Conservation (phyloP, 2,113 vertebrate genomes). For the Poecile atricapillus region DNA sequence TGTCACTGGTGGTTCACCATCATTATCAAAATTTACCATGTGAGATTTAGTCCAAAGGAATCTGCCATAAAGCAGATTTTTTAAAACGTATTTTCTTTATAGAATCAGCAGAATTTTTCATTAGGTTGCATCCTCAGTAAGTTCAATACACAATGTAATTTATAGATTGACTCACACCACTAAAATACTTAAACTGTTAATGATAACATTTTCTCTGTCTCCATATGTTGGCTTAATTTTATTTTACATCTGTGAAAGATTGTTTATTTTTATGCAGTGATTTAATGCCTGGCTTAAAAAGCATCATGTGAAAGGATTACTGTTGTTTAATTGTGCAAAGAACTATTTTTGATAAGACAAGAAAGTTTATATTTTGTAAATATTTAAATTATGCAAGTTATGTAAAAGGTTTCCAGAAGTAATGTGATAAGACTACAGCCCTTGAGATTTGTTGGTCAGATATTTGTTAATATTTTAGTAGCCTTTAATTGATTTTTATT, state of each 20-base stretch:
- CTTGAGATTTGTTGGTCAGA: slow-evolving; percentile 24
- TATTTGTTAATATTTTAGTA: slow-evolving; percentile 17
- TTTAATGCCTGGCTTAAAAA: slow-evolving; percentile 47
- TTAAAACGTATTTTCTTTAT: not conserved
- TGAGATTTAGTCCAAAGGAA: not conserved
- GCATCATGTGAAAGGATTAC: slow-evolving; percentile 35
- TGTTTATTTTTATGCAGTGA: slow-evolving; percentile 27
- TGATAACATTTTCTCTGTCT: not conserved
- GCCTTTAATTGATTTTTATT: slow-evolving; percentile 14
- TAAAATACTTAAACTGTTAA: not conserved
- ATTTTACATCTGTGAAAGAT: slow-evolving; percentile 4
- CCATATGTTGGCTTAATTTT: not conserved
- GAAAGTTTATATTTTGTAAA: slow-evolving; percentile 80
- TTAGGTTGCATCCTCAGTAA: not conserved
- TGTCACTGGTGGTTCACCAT: not conserved
- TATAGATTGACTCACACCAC: not conserved
- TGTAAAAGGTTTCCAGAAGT: slow-evolving; percentile 43
- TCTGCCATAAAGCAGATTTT: not conserved
- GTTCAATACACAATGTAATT: not conserved
- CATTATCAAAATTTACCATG: not conserved
- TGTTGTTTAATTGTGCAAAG: slow-evolving; percentile 64
- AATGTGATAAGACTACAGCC: slow-evolving; percentile 38
- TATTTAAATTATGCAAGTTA: slow-evolving; percentile 81
- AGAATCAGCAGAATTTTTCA: not conserved
- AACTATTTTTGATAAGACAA: slow-evolving; percentile 69